phyloP scores from a whole-genome alignment of 2,888 invertebrate species.

The Hyposoter dolosus region DNA sequence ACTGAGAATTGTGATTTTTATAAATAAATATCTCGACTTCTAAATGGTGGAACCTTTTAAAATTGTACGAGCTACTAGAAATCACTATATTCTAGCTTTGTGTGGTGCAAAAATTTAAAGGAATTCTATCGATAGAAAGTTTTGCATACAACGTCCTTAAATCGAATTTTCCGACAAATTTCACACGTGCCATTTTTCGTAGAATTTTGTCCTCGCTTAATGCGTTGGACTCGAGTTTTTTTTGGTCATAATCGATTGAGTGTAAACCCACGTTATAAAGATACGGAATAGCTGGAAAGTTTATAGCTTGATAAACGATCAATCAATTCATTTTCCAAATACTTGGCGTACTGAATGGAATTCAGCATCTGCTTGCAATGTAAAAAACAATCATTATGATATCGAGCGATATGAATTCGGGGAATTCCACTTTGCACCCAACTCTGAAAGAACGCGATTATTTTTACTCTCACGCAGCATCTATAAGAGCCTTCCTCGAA shows the following conservation, averaged over 20 bases:
- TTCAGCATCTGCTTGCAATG: neutral
- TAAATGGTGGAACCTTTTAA: too few relatives aligned
- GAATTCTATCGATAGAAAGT: too few relatives aligned
- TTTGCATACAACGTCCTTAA: too few relatives aligned
- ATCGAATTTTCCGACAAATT: constrained; percentile 53
- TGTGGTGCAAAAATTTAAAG: too few relatives aligned
- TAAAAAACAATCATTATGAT: neutral
- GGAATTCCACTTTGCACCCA: constrained; percentile 59
- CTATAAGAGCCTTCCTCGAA: constrained; percentile 45
- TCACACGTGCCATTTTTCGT: constrained; percentile 40
- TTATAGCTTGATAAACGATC: neutral
- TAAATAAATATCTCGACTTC: too few relatives aligned
- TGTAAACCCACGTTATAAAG: neutral
- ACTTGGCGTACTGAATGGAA: neutral
- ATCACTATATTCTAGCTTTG: too few relatives aligned
- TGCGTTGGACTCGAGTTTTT: neutral
- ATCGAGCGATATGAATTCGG: constrained; percentile 27
- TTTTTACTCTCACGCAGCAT: constrained; percentile 45
- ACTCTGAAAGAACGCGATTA: constrained; percentile 37
- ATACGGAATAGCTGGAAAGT: neutral
- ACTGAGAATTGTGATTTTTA: too few relatives aligned
- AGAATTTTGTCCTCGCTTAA: constrained; percentile 31
- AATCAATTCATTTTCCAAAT: neutral
- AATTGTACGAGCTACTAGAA: too few relatives aligned
- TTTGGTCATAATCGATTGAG: too few relatives aligned